Conservation (phyloP, 2,113 vertebrate genomes). For the Hemiprocne comata region DNA sequence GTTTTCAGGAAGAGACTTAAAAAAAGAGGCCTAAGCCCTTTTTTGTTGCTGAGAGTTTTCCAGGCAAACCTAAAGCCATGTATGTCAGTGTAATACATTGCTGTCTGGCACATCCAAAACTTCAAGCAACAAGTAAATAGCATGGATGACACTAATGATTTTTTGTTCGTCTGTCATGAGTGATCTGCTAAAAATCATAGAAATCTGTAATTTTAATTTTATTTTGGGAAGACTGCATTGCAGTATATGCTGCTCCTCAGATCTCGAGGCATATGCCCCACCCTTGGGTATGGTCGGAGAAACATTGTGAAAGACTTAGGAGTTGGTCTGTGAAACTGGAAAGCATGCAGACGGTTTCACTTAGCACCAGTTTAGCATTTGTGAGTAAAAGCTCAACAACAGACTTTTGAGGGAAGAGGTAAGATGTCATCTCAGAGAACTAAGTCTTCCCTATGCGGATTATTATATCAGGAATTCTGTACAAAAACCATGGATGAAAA, state of each 20-base stretch:
- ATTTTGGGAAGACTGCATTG: neutral
- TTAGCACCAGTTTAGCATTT: neutral
- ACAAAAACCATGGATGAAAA: neutral
- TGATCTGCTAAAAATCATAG: neutral
- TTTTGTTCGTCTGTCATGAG: neutral
- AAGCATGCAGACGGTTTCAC: neutral
- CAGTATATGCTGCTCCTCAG: neutral
- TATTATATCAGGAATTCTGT: neutral
- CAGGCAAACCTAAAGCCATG: neutral
- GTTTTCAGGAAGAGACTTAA: neutral
- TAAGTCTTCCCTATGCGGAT: neutral
- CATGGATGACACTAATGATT: neutral
- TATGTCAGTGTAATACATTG: neutral
- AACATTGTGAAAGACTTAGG: too few relatives aligned
- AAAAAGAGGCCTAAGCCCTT: neutral
- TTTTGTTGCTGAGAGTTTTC: neutral
- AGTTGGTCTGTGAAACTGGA: neutral
- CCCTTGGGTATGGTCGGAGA: neutral
- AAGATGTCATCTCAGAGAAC: neutral
- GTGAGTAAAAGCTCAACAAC: neutral
- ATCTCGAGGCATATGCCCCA: neutral
- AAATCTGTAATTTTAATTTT: neutral
- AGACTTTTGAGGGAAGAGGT: neutral
- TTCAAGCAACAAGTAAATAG: neutral
- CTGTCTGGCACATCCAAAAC: neutral